Evolutionary conservation across 2,797 vertebrate genomes (phyloP).

Genomic region (Falco concolor): DNA sequence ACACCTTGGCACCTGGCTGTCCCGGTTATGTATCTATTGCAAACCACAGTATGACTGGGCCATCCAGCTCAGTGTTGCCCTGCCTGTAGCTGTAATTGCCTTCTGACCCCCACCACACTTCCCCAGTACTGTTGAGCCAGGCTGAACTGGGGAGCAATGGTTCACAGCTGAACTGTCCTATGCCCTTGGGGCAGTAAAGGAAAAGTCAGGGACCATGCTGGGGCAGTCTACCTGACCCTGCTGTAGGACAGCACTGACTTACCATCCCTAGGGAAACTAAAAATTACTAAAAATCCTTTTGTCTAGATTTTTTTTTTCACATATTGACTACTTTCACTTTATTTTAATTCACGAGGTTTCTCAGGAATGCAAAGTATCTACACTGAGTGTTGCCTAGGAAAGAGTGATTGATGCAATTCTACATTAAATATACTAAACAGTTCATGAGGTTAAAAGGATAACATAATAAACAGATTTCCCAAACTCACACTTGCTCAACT

Average conservation of each 20-base stretch:
- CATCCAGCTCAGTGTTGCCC: not conserved
- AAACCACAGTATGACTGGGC: not conserved
- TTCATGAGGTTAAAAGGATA: constrained; percentile 56
- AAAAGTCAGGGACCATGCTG: not conserved
- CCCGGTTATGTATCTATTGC: not conserved
- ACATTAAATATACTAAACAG: not conserved
- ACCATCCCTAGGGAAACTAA: not conserved
- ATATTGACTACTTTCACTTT: not conserved
- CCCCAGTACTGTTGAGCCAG: not conserved
- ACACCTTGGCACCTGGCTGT: not conserved
- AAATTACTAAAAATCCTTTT: not conserved
- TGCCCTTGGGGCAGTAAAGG: not conserved
- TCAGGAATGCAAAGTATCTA: not conserved
- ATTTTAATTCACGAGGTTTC: not conserved
- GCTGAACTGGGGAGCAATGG: not conserved
- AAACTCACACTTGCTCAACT: constrained; percentile 10
- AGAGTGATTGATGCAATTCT: constrained; percentile 26
- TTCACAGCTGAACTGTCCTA: not conserved
- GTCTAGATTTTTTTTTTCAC: not conserved
- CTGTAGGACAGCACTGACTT: not conserved
- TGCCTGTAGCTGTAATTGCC: not conserved
- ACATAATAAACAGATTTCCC: constrained; percentile 56
- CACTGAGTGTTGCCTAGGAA: not conserved
- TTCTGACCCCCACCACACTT: not conserved
- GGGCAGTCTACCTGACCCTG: not conserved